phyloP scores from a whole-genome alignment of 2,888 invertebrate species.

The Eupithecia centaureata region DNA sequence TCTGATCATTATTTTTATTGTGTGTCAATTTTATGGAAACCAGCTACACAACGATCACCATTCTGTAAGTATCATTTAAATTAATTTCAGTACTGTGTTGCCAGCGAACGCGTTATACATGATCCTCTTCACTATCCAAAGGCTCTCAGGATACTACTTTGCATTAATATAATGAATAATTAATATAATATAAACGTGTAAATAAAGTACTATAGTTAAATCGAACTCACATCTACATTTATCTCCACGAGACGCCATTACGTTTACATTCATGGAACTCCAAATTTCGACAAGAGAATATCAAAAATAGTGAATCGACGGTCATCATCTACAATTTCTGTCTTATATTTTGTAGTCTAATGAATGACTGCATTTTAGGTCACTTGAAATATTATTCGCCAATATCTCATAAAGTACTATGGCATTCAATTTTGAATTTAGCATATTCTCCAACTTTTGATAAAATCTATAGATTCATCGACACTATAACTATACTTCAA shows the following conservation, averaged over 20 bases:
- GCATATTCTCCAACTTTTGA: conserved; percentile 34
- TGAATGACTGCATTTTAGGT: conserved; percentile 73
- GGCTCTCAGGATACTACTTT: conserved; percentile 76
- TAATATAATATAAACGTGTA: conserved; percentile 72
- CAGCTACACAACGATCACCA: background rate
- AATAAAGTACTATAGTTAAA: conserved; percentile 81
- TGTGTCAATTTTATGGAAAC: background rate
- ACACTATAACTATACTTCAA: conserved; percentile 13
- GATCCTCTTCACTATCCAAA: conserved; percentile 68
- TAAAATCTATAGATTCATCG: conserved; percentile 36
- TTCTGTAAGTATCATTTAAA: background rate
- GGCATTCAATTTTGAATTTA: conserved; percentile 65
- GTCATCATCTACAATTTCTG: conserved; percentile 74
- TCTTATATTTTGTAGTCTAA: conserved; percentile 76
- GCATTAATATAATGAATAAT: conserved; percentile 75
- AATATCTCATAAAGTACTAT: conserved; percentile 68
- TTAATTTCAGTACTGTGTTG: conserved; percentile 50
- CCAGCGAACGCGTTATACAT: conserved; percentile 65
- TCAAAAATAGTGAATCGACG: conserved; percentile 83
- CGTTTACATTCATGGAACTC: conserved; percentile 73
- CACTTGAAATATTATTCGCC: conserved; percentile 72
- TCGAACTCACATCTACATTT: conserved; percentile 70
- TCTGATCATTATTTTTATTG: background rate
- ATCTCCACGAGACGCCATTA: conserved; percentile 65
- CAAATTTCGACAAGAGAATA: conserved; percentile 84